Evolutionary conservation across 2,797 vertebrate species (phyloP).

Genomic region (Enteromius argenteus): DNA sequence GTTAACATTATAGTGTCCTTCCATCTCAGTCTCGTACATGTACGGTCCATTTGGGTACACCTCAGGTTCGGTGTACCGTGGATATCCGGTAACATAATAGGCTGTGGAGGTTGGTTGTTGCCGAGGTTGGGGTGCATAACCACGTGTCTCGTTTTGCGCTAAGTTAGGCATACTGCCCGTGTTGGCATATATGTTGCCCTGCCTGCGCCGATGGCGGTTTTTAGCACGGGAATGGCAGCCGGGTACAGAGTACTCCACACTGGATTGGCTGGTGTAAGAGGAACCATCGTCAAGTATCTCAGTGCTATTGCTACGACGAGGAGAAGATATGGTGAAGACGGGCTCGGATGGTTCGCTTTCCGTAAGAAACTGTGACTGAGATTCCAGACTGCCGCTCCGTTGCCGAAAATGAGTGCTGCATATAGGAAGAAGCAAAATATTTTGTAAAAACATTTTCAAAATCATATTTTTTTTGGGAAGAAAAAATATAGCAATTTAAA

Average conservation of each 20-base stretch:
- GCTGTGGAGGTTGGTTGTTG: constrained; percentile 82
- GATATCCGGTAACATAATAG: constrained; percentile 88
- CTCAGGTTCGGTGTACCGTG: constrained; percentile 80
- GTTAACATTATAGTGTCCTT: constrained; percentile 93
- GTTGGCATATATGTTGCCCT: constrained; percentile 82
- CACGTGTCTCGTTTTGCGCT: constrained; percentile 83
- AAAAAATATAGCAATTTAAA: not conserved
- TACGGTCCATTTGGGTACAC: constrained; percentile 82
- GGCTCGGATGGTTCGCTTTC: constrained; percentile 77
- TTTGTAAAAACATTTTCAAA: not conserved
- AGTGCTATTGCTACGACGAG: constrained; percentile 92
- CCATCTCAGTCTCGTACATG: constrained; percentile 87
- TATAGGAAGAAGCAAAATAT: not conserved
- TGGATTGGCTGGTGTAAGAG: constrained; percentile 97
- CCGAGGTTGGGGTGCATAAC: constrained; percentile 76
- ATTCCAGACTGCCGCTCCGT: constrained; percentile 93
- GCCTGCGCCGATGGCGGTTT: constrained; percentile 84
- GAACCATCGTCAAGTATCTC: constrained; percentile 94
- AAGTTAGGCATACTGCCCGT: constrained; percentile 98
- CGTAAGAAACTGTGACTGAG: constrained; percentile 82
- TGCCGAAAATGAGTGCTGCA: constrained; percentile 83
- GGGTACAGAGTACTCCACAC: constrained; percentile 83
- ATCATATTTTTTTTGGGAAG: not conserved
- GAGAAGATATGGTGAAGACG: constrained; percentile 76
- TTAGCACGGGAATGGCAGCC: constrained; percentile 80